These are phyloP conservation scores for Craterocephalus amniculus DNA, from an alignment of 2,797 vertebrate species.

Conservation along the genomic window DNA sequence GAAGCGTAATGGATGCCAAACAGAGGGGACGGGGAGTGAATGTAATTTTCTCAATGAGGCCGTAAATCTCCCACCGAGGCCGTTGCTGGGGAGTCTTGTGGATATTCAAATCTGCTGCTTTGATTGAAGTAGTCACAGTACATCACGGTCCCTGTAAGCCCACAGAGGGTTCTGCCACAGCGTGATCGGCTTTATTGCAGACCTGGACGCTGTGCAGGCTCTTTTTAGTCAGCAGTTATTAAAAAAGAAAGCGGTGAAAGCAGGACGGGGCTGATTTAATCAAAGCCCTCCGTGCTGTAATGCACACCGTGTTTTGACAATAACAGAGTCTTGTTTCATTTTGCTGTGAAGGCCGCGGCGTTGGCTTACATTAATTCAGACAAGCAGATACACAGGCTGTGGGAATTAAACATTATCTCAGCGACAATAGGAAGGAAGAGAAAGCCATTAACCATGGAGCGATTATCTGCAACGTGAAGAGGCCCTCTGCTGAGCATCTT, in stretches of 20 bases:
- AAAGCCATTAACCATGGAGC: constrained; percentile 61
- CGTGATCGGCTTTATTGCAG: constrained; percentile 73
- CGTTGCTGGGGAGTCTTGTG: constrained; percentile 78
- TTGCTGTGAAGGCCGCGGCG: constrained; percentile 61
- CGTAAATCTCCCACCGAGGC: constrained; percentile 80
- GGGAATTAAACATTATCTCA: constrained; percentile 78
- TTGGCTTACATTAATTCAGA: constrained; percentile 77
- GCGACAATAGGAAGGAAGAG: constrained; percentile 65
- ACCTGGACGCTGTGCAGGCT: constrained; percentile 76
- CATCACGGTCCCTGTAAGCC: constrained; percentile 75
- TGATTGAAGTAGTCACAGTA: constrained; percentile 84
- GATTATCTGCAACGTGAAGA: constrained; percentile 55
- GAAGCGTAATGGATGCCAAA: constrained; percentile 82
- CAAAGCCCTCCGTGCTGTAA: constrained; percentile 19
- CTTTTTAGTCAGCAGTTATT: constrained; percentile 81
- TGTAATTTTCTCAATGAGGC: constrained; percentile 82
- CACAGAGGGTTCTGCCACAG: constrained; percentile 78
- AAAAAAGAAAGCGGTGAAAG: constrained; percentile 79
- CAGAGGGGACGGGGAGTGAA: constrained; percentile 73
- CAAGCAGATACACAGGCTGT: constrained; percentile 73
- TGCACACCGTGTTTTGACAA: constrained; percentile 48
- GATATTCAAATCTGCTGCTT: constrained; percentile 82
- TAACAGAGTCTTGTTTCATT: constrained; percentile 77
- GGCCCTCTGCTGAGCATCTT: constrained; percentile 64
- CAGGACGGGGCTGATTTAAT: constrained; percentile 45